phyloP scores from a whole-genome alignment of 2,888 invertebrate genomes.

The Caenorhabditis becei region DNA sequence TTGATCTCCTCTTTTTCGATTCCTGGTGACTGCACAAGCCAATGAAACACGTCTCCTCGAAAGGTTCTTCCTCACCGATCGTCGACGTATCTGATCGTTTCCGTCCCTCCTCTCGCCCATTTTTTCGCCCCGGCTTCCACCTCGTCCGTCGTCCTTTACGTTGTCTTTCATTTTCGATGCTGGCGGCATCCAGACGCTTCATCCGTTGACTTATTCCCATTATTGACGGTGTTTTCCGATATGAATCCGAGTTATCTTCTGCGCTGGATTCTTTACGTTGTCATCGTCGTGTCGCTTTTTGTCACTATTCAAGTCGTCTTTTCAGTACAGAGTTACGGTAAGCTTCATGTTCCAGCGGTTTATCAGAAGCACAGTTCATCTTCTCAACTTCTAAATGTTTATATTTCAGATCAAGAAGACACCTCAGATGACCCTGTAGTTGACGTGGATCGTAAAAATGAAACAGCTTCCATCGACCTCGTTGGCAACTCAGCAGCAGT shows the following conservation, averaged over 20 bases:
- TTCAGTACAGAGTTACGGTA: slow-evolving; percentile 16
- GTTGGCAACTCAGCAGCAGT: slow-evolving; percentile 46
- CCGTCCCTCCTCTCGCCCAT: background rate
- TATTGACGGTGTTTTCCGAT: background rate
- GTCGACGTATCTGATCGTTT: slow-evolving; percentile 5
- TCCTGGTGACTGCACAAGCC: background rate
- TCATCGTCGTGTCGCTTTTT: slow-evolving; percentile 20
- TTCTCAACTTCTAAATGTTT: too few relatives aligned
- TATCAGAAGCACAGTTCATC: too few relatives aligned
- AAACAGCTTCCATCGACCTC: slow-evolving; percentile 24
- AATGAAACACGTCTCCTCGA: slow-evolving; percentile 6
- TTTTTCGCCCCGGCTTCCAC: background rate
- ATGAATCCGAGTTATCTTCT: slow-evolving; percentile 46
- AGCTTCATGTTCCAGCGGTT: background rate
- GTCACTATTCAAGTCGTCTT: slow-evolving; percentile 14
- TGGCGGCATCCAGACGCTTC: background rate
- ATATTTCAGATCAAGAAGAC: slow-evolving; percentile 19
- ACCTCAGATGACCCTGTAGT: background rate
- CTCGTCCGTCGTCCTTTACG: too few relatives aligned
- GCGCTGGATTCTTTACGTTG: slow-evolving; percentile 20
- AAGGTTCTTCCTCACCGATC: background rate
- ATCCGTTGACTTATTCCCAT: background rate
- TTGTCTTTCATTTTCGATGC: slow-evolving; percentile 19
- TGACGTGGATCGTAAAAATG: slow-evolving; percentile 22
- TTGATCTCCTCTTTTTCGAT: background rate